Base-by-base conservation (phyloP, 2,888 invertebrate genomes). In the Caenorhabditis zanzibari region DNA sequence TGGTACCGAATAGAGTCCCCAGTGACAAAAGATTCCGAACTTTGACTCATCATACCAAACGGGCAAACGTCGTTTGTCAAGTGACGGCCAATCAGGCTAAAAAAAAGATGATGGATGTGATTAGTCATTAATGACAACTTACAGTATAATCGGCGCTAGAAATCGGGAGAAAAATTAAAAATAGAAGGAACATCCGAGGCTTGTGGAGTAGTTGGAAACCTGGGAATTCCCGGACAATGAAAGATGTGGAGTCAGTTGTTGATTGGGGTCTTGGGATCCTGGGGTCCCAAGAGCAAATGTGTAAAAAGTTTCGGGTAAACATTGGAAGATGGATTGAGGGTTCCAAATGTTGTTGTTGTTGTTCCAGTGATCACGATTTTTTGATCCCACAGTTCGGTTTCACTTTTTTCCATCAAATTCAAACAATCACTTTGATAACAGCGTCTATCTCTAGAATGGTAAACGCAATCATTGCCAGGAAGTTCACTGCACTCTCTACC, bases 1-100 rank as follows among this genome's bases (percentile, higher is more conserved):
- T 0, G 89, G 89, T 12, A 89, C 89, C 3, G 87, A 88, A 63
- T 89, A 89, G 10, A 86, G 84, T 47, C 94, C 94, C 94, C 94
- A 94, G 87, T 93, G 93, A 58, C 93, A 92, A 86, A 94, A 94
- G 79, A 94, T 92, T 54, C 94, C 94, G 52, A 94, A 91, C 83
- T 93, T 93, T 12, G 91, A 90, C 22, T 93, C 92, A 86, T 94
- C 93, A 84, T 93, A 93, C 93, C 93, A 93, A 9, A 35, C 47
- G 12, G 91, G 91, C 10, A 93, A 84, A 5, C 93, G 93, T 6
- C 93, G 90, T 26, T 90, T 88, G 84, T 94, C 93, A 59, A 93
- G 81, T 9, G 93, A 93, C 1, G 88, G 79, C 93, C 93, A 93
- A 79, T 87, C 86, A 19, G 91, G 89, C 89, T 91, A 63, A 68